Evolutionary conservation across 2,888 invertebrate species (phyloP), one percentile per base, ranked within the genome.

Genomic region (Heliconius charithonia): DNA sequence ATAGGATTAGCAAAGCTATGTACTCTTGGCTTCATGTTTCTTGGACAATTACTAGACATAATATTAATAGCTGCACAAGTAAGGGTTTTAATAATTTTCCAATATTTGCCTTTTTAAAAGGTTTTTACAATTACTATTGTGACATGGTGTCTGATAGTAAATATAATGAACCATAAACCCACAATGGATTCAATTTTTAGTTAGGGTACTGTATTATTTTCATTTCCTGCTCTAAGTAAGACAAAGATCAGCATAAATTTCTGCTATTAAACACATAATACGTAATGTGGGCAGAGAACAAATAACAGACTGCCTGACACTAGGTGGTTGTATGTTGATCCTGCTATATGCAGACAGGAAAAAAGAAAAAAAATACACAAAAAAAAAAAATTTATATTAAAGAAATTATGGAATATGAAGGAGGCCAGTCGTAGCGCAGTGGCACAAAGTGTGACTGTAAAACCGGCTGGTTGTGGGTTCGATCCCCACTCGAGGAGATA

Each of bases 1-100:
- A 96, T 99, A 83, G 99, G 99, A 0, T 92, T 99, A 81, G 96
- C 99, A 41, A 99, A 99, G 91, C 96, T 99, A 82, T 98, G 99
- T 88, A 99, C 99, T 0, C 94, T 99, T 77, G 99, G 99, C 25
- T 99, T 99, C 89, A 97, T 99, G 96, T 99, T 99, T 88, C 95
- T 99, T 51, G 98, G 99, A 73, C 99, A 99, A 91, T 95, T 99
- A 51, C 95, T 99, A 81, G 99, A 99, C 92, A 97, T 99, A 69
- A 97, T 99, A 86, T 95, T 99, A 32, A 99, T 99, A 87, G 98
- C 98, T n/a, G 97, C 98, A 70, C 98, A 98, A 96, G 95, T 95
- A 88, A 81, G 78, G 45, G 29, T 25, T 69, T 29, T 16, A 27
- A 63, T 74, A 25, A 25, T 63, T 74, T 65, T 10, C 2, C 19